Evolutionary conservation across 2,888 invertebrate species (phyloP), one percentile per base, ranked within the genome.

Genomic region (Athalia circularis): DNA sequence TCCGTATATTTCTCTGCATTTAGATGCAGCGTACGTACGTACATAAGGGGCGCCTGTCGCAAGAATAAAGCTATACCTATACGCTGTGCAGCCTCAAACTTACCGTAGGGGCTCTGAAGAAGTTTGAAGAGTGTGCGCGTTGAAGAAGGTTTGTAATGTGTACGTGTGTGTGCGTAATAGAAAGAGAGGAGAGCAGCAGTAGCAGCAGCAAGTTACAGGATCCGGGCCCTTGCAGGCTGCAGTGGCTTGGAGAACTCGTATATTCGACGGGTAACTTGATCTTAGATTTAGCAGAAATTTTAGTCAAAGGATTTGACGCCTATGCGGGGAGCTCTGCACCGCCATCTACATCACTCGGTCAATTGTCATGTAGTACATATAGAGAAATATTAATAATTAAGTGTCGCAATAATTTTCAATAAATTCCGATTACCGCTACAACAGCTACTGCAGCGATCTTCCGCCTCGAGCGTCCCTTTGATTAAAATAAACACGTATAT

Each of bases 361-460:
- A 72, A 72, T 72, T 72, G 72, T 57, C 72, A 13, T 59, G 57
- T 29, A 29, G 57, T 29, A 29, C 29, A 29, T 29, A 29, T 29
- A 29, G 29, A 29, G 64, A 50, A 75, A 75, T 75, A 64, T 75
- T 62, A 75, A 48, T 64, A 75, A 75, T 75, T 50, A 75, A n/a
- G 13, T 7, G 7, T 6, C 43, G 72, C 13, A 59, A 72, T 72
- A 72, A 72, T 72, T 72, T 72, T 72, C 72, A 72, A 72, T 72
- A 47, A 72, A 72, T 68, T 52, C 67, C 67, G 67, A 68, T 54
- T 29, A 29, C 29, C 29, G 29, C 29, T 29, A 29, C 29, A 29
- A 2, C 29, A 29, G 29, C 29, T 29, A 29, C 29, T 8, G 29
- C 67, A 29, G 0, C 52, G 67, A 50, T 67, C 50, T 67, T 3